phyloP scores from a whole-genome alignment of 2,888 invertebrate species.

The Lepidochitona cinerea region DNA sequence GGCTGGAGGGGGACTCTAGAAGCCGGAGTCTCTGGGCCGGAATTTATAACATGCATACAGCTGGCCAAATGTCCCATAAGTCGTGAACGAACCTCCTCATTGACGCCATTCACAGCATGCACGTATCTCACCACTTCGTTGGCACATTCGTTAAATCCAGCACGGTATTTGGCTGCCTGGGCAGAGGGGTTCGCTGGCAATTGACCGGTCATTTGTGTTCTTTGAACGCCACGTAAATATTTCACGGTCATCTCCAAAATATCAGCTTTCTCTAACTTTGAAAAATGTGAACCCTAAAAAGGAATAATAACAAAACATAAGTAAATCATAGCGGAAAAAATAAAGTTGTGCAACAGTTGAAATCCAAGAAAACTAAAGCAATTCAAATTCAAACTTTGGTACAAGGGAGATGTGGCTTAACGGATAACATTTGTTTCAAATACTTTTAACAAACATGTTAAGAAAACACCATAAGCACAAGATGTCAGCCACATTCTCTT shows the following conservation, averaged over 20 bases:
- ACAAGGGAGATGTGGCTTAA: not conserved
- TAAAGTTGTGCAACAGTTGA: not conserved
- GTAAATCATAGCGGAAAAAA: not conserved
- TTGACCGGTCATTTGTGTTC: constrained; percentile 17
- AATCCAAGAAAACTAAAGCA: not conserved
- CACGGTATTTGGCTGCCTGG: constrained; percentile 54
- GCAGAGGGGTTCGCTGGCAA: constrained; percentile 42
- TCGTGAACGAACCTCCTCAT: constrained; percentile 50
- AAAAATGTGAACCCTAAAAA: constrained; percentile 20
- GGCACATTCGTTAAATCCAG: constrained; percentile 65
- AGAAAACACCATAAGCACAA: not conserved
- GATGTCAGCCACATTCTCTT: no score
- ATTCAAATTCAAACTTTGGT: not conserved
- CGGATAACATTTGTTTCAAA: not conserved
- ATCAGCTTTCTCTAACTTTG: constrained; percentile 28
- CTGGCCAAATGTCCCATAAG: constrained; percentile 58
- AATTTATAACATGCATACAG: constrained; percentile 34
- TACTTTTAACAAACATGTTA: not conserved
- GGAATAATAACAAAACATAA: not conserved
- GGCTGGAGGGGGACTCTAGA: not conserved
- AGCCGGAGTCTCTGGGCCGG: not conserved
- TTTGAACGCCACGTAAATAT: constrained; percentile 24
- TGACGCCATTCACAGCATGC: constrained; percentile 50
- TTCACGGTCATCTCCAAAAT: constrained; percentile 24
- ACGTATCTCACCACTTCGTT: constrained; percentile 64